phyloP scores from a whole-genome alignment of 1,140 invertebrate species.

The Forficula auricularia region DNA sequence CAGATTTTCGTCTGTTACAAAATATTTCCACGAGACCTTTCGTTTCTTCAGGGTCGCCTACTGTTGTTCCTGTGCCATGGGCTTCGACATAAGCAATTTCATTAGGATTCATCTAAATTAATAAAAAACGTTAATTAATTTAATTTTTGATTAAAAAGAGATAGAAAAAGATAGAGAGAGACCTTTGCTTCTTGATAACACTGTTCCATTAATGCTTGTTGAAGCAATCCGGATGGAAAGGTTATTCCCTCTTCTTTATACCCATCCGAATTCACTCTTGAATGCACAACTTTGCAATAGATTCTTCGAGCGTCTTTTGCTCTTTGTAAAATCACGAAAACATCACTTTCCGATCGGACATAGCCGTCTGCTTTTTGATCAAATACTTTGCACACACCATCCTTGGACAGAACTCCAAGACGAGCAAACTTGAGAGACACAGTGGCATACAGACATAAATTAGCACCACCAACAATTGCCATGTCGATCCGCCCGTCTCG shows the following conservation, averaged over 20 bases:
- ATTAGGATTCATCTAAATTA: too few relatives aligned
- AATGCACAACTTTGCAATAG: conserved; percentile 38
- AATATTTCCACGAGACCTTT: conserved; percentile 41
- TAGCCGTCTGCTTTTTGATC: conserved; percentile 48
- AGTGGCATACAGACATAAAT: too few relatives aligned
- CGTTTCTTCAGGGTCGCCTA: conserved; percentile 44
- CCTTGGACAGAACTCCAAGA: too few relatives aligned
- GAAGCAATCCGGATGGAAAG: conserved; percentile 34
- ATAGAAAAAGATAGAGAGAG: too few relatives aligned
- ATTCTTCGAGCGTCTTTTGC: conserved; percentile 31
- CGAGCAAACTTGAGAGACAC: too few relatives aligned
- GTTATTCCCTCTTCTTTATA: conserved; percentile 33
- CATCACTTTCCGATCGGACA: conserved; percentile 41
- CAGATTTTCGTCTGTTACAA: conserved; percentile 28
- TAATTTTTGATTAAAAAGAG: too few relatives aligned
- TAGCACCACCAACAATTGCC: too few relatives aligned
- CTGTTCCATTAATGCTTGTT: conserved; percentile 31
- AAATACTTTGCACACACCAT: too few relatives aligned
- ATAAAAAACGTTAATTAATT: not conserved
- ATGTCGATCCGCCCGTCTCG: too few relatives aligned
- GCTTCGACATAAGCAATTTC: not conserved
- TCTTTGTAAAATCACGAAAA: conserved; percentile 39
- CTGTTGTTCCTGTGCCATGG: too few relatives aligned
- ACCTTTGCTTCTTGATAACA: too few relatives aligned
- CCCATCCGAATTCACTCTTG: conserved; percentile 36